A percentile compares a stretch with the other conserved stretches of the same genome.
Conservation (phyloP, 1,140 invertebrate genomes). For the Drosophila trapezifrons region DNA sequence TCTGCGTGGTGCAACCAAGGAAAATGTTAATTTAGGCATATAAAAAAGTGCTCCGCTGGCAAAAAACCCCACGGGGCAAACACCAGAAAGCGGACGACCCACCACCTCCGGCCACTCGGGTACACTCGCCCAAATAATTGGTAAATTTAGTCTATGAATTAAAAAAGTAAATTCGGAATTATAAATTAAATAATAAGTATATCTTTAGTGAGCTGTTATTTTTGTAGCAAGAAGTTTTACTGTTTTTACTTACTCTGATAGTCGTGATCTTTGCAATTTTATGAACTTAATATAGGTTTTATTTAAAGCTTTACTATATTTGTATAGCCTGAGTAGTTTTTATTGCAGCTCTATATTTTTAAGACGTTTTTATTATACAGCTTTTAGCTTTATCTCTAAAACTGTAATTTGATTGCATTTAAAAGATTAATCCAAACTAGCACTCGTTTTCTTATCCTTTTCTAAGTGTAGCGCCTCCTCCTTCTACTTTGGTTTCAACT, state of each 20-base stretch:
- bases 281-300: too few relatives aligned
- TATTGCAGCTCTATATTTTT: too few relatives aligned
- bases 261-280: neutral
- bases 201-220: too few relatives aligned
- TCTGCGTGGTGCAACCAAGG: too few relatives aligned
- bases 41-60: conserved; percentile 38
- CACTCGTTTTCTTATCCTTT: neutral
- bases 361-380: too few relatives aligned
- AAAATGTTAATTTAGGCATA: conserved; percentile 71
- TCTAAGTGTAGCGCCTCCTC: conserved; percentile 23
- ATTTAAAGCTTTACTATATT: neutral
- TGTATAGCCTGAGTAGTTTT: neutral
- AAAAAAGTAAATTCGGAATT: neutral
- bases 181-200: too few relatives aligned
- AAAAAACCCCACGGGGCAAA: conserved; percentile 32
- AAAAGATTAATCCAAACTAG: neutral
- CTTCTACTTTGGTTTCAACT: conserved; percentile 29
- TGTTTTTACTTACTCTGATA: too few relatives aligned
- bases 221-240: too few relatives aligned
- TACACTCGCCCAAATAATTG: conserved; percentile 6
- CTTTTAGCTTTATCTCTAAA: neutral
- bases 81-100: conserved; percentile 35
- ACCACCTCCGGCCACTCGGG: conserved; percentile 19
- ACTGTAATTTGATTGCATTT: neutral
- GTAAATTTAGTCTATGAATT: too few relatives aligned